These are phyloP conservation scores for Mustela lutreola DNA, from an alignment of 2,113 vertebrate genomes.

Conservation along the genomic window DNA sequence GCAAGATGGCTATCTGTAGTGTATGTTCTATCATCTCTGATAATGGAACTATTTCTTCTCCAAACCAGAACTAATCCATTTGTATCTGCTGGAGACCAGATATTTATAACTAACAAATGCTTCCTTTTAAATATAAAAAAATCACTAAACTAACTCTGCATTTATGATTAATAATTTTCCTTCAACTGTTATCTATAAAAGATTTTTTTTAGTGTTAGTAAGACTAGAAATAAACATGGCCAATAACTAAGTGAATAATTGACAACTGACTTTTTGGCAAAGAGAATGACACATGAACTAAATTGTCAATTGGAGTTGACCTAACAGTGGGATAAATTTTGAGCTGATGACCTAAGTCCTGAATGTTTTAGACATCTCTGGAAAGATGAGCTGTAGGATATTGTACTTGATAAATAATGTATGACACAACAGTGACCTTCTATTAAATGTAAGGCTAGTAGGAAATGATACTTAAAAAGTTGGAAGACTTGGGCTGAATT, in stretches of 20 bases:
- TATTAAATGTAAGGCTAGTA: background rate
- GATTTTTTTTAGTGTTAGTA: background rate
- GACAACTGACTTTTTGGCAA: slow-evolving; percentile 22
- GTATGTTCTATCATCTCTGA: background rate
- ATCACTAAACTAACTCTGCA: background rate
- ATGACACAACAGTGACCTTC: background rate
- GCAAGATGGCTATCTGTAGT: background rate
- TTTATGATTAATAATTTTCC: slow-evolving; percentile 9
- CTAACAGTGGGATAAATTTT: background rate
- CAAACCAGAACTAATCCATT: background rate
- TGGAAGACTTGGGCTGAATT: background rate
- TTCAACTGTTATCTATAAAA: background rate
- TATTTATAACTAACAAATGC: slow-evolving; percentile 6
- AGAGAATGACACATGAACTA: background rate
- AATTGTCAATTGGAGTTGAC: background rate
- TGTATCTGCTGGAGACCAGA: background rate
- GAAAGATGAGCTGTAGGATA: background rate
- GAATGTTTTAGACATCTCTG: background rate
- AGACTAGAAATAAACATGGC: background rate
- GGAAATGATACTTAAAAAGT: background rate
- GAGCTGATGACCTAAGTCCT: background rate
- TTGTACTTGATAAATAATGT: background rate
- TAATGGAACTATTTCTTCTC: background rate
- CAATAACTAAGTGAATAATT: background rate
- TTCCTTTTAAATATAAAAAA: slow-evolving; percentile 20